phyloP scores from a whole-genome alignment of 2,888 invertebrate species.

The Melanargia galathea region DNA sequence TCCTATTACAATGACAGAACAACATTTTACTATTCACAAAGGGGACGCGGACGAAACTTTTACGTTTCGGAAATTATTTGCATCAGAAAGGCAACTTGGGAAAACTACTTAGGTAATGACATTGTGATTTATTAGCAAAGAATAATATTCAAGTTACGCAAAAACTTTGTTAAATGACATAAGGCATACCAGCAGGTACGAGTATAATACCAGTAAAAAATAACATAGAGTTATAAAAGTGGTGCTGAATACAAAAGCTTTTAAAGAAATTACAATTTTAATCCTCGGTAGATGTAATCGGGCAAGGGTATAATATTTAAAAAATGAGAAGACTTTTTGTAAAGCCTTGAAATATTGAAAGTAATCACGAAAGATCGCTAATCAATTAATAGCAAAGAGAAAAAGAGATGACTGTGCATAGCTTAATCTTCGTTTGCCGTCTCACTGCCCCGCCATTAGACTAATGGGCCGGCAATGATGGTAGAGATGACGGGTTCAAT shows the following conservation, averaged over 20 bases:
- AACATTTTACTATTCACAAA: slow-evolving; percentile 19
- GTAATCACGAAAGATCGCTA: slow-evolving; percentile 44
- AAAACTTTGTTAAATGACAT: not conserved
- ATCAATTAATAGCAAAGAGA: slow-evolving; percentile 62
- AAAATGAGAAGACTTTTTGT: not conserved
- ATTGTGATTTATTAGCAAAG: slow-evolving; percentile 13
- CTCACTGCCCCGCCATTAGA: slow-evolving; percentile 72
- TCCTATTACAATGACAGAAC: slow-evolving; percentile 12
- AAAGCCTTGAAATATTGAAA: slow-evolving; percentile 17
- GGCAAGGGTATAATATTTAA: not conserved
- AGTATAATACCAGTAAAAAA: no score
- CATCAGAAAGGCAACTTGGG: slow-evolving; percentile 14
- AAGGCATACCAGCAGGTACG: no score
- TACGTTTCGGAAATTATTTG: slow-evolving; percentile 21
- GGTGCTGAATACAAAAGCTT: not conserved
- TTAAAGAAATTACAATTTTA: not conserved
- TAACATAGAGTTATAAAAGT: no score
- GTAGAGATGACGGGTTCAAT: slow-evolving; percentile 43
- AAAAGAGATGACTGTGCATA: slow-evolving; percentile 69
- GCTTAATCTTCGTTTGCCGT: slow-evolving; percentile 74
- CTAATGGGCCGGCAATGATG: slow-evolving; percentile 59
- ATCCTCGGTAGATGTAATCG: not conserved
- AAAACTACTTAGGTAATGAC: slow-evolving; percentile 9
- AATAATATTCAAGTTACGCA: not conserved
- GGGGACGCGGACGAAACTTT: slow-evolving; percentile 8